Conservation (phyloP, 2,888 invertebrate genomes). For the Leucophora obtusa region DNA sequence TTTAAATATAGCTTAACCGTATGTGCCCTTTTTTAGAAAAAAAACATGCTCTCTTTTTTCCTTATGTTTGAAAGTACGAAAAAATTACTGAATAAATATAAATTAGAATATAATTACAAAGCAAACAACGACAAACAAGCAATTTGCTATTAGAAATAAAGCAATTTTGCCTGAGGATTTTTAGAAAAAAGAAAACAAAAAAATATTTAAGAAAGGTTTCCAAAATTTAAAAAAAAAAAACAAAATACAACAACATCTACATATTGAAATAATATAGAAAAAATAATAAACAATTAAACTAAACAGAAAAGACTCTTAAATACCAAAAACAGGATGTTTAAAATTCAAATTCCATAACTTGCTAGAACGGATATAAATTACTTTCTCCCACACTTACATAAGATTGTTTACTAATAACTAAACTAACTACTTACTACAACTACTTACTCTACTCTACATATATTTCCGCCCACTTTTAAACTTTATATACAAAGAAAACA, state of each 20-base stretch:
- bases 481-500: slow-evolving; percentile 53
- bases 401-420: slow-evolving; percentile 21
- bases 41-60: slow-evolving; percentile 75
- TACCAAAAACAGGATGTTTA: slow-evolving; percentile 70
- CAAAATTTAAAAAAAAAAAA: slow-evolving; percentile 65
- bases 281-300: slow-evolving; percentile 42
- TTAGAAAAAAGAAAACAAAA: slow-evolving; percentile 64
- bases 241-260: slow-evolving; percentile 39
- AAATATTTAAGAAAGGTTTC: slow-evolving; percentile 67
- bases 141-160: slow-evolving; percentile 59
- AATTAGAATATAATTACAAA: slow-evolving; percentile 21
- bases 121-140: slow-evolving; percentile 60
- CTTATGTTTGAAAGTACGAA: slow-evolving; percentile 27
- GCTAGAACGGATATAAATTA: slow-evolving; percentile 10
- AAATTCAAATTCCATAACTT: slow-evolving; percentile 64
- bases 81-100: slow-evolving; percentile 21
- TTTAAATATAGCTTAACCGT: slow-evolving; percentile 78
- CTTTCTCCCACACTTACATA: slow-evolving; percentile 31
- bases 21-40: slow-evolving; percentile 77
- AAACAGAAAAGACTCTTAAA: slow-evolving; percentile 56
- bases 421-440: slow-evolving; percentile 30
- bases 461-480: slow-evolving; percentile 63
- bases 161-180: slow-evolving; percentile 59
- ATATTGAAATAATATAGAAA: slow-evolving; percentile 38
- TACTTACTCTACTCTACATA: slow-evolving; percentile 55